These are phyloP conservation scores for Synanthedon vespiformis DNA, from an alignment of 2,888 invertebrate genomes.

Conservation along the genomic window DNA sequence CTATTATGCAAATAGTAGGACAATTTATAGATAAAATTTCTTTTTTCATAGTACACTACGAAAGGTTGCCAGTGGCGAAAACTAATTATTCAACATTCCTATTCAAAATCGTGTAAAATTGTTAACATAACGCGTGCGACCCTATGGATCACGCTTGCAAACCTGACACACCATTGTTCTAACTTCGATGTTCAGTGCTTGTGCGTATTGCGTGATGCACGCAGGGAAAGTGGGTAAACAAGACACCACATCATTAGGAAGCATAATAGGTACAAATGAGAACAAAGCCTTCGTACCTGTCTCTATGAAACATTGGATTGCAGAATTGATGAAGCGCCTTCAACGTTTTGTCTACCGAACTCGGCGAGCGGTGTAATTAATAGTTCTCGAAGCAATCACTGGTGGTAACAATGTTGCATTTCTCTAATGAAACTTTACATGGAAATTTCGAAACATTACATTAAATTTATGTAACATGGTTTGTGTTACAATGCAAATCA, in stretches of 20 bases:
- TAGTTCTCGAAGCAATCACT: slow-evolving; percentile 24
- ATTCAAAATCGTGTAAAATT: slow-evolving; percentile 16
- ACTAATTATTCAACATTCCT: not conserved
- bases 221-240: slow-evolving; percentile 38
- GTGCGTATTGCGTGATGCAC: slow-evolving; percentile 28
- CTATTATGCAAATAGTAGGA: slow-evolving; percentile 1
- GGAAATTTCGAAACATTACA: not conserved
- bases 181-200: slow-evolving; percentile 13
- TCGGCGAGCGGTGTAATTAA: slow-evolving; percentile 32
- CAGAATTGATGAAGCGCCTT: slow-evolving; percentile 6
- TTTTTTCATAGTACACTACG: not conserved
- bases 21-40: not conserved
- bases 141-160: slow-evolving; percentile 12
- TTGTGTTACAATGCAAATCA: no score
- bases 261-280: slow-evolving; percentile 16
- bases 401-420: slow-evolving; percentile 20
- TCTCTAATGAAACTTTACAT: slow-evolving; percentile 6
- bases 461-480: no score
- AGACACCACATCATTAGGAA: slow-evolving; percentile 24
- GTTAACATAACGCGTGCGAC: slow-evolving; percentile 22
- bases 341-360: slow-evolving; percentile 15
- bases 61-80: not conserved
- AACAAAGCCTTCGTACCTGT: slow-evolving; percentile 14
- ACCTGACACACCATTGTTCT: slow-evolving; percentile 32
- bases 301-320: slow-evolving; percentile 7